Evolutionary conservation across 2,113 vertebrate genomes (phyloP).

Genomic region (Emydura subglobosa): DNA sequence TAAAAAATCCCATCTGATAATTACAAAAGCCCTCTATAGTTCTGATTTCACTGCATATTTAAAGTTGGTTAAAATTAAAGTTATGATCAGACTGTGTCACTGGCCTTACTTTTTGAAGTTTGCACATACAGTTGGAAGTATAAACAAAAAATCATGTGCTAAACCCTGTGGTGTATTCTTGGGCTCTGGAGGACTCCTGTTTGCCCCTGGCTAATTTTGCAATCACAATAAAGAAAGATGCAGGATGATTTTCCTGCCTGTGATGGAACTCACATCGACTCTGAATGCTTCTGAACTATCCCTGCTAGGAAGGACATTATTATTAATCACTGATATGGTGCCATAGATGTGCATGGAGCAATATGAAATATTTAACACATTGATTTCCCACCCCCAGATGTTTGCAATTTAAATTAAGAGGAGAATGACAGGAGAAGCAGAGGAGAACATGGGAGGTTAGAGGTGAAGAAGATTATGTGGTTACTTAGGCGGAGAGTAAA

Average conservation of each 20-base stretch:
- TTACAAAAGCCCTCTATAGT: not conserved
- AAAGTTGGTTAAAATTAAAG: not conserved
- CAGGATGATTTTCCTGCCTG: not conserved
- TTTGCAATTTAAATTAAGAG: not conserved
- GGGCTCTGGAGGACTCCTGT: not conserved
- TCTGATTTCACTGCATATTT: not conserved
- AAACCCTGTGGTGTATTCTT: not conserved
- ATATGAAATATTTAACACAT: not conserved
- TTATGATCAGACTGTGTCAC: not conserved
- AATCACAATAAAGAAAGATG: accelerated
- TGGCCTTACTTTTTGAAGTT: not conserved
- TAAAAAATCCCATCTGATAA: not conserved
- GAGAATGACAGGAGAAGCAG: not conserved
- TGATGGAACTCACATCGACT: not conserved
- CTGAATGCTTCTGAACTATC: not conserved
- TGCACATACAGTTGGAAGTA: not conserved
- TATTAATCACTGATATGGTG: not conserved
- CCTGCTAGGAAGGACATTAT: not conserved
- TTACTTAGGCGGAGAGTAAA: too few species aligned
- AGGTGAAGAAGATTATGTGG: too few species aligned
- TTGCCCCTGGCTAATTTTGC: not conserved
- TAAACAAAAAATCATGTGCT: not conserved
- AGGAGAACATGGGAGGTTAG: not conserved
- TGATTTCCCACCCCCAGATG: not conserved
- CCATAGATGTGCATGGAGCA: not conserved